A percentile compares a stretch with the other conserved stretches of the same genome.
phyloP scores from a whole-genome alignment of 2,888 invertebrate genomes.

The Lapara coniferarum region DNA sequence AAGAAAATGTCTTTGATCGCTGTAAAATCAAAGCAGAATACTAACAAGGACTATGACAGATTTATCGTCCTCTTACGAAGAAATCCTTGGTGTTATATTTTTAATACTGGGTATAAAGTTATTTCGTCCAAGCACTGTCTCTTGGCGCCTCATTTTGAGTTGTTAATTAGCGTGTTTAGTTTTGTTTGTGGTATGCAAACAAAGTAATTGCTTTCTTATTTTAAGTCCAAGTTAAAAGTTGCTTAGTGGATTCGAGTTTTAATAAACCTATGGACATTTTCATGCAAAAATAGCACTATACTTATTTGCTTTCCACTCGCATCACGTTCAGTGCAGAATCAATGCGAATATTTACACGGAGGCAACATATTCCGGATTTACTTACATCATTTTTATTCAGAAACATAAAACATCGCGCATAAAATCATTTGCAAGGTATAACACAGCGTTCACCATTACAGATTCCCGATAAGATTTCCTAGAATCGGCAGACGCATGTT shows the following conservation, averaged over 20 bases:
- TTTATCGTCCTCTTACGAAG: slow-evolving; percentile 69
- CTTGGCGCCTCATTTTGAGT: slow-evolving; percentile 38
- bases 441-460: slow-evolving; percentile 6
- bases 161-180: slow-evolving; percentile 26
- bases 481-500: slow-evolving; percentile 11
- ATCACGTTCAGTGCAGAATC: background rate
- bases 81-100: slow-evolving; percentile 61
- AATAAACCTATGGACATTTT: background rate
- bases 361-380: background rate
- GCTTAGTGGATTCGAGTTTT: background rate
- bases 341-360: background rate
- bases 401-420: background rate
- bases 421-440: slow-evolving; percentile 10
- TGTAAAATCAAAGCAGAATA: slow-evolving; percentile 68
- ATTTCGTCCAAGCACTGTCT: slow-evolving; percentile 38
- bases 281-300: background rate
- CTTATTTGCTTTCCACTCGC: background rate
- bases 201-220: slow-evolving; percentile 22
- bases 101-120: slow-evolving; percentile 55
- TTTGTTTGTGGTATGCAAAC: slow-evolving; percentile 23
- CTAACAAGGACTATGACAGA: slow-evolving; percentile 78
- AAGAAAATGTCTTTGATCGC: slow-evolving; percentile 73
- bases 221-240: slow-evolving; percentile 5
- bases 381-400: slow-evolving; percentile 1
- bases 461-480: slow-evolving; percentile 10